These are phyloP conservation scores for Hirtodrosophila duncani DNA, from an alignment of 2,888 invertebrate genomes.

Conservation along the genomic window DNA sequence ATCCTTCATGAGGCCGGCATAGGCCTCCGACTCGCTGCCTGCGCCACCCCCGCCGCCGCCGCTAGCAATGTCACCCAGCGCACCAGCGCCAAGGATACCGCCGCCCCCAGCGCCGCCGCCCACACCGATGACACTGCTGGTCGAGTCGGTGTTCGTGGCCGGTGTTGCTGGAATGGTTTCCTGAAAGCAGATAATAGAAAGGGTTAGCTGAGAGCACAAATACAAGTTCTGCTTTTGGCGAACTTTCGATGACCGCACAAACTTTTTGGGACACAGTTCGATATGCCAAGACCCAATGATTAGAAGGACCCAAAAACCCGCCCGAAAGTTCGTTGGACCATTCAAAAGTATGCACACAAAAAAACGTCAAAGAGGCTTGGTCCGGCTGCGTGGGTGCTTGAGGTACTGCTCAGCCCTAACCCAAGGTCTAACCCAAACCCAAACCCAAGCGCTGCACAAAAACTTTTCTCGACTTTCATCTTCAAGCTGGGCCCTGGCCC, in stretches of 20 bases:
- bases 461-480: conserved; percentile 53
- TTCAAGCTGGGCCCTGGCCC: conserved; percentile 26
- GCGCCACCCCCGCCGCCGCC: conserved; percentile 27
- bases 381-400: too few species aligned
- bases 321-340: conserved; percentile 56
- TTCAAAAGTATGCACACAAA: conserved; percentile 55
- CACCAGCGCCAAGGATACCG: conserved; percentile 42
- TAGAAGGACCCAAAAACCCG: conserved; percentile 42
- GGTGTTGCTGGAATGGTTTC: conserved; percentile 76
- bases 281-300: conserved; percentile 69
- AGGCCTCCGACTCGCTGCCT: conserved; percentile 72
- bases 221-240: conserved; percentile 20
- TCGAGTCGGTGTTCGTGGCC: conserved; percentile 60
- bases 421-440: conserved; percentile 12
- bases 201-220: conserved; percentile 21
- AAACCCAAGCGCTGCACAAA: conserved; percentile 28
- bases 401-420: not conserved
- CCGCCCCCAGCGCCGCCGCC: conserved; percentile 37
- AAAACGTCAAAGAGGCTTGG: conserved; percentile 46
- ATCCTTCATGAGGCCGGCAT: conserved; percentile 83
- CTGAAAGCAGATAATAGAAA: conserved; percentile 34
- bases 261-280: conserved; percentile 60
- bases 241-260: conserved; percentile 62
- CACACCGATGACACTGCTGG: conserved; percentile 58
- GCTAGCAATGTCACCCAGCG: too few species aligned